A percentile compares a stretch with the other conserved stretches of the same genome.
These are phyloP conservation scores for Aphaenogaster ashmeadi DNA, from an alignment of 1,140 invertebrate genomes.

Conservation along the genomic window DNA sequence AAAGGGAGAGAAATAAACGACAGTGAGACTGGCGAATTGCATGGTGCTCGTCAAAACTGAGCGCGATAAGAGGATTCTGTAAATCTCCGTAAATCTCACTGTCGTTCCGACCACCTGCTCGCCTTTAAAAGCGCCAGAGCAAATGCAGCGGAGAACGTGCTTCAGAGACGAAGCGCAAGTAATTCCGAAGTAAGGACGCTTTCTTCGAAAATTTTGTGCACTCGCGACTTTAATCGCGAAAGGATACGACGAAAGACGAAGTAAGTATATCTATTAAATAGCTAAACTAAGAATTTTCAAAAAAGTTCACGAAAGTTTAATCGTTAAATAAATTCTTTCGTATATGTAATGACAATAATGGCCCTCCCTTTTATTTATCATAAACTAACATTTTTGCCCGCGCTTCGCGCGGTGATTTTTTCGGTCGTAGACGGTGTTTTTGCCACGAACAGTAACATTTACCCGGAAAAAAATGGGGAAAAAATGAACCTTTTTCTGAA, in stretches of 20 bases:
- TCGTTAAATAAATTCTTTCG: not conserved
- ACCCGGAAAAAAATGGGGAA: too few relatives aligned
- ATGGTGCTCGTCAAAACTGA: not conserved
- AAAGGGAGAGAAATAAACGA: not conserved
- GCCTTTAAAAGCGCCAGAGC: not conserved
- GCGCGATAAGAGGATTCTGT: not conserved
- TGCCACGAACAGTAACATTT: too few relatives aligned
- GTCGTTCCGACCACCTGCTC: not conserved
- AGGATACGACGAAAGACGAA: slow-evolving; percentile 23
- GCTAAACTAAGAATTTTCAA: not conserved
- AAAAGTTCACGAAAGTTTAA: not conserved
- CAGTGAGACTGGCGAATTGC: not conserved
- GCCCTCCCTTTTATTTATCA: not conserved
- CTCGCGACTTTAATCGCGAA: not conserved
- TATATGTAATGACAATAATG: not conserved
- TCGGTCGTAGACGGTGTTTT: too few relatives aligned
- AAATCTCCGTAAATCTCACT: not conserved
- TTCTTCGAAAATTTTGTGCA: not conserved
- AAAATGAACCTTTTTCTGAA: too few relatives aligned
- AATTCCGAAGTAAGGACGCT: not conserved
- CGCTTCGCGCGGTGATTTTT: too few relatives aligned
- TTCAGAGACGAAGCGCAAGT: slow-evolving; percentile 4
- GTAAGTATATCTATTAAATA: slow-evolving; percentile 17
- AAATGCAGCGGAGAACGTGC: slow-evolving; percentile 7
- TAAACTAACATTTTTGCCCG: not conserved